Base-by-base conservation (phyloP, 2,113 vertebrate species). In the Sterrhoptilus dennistouni region DNA sequence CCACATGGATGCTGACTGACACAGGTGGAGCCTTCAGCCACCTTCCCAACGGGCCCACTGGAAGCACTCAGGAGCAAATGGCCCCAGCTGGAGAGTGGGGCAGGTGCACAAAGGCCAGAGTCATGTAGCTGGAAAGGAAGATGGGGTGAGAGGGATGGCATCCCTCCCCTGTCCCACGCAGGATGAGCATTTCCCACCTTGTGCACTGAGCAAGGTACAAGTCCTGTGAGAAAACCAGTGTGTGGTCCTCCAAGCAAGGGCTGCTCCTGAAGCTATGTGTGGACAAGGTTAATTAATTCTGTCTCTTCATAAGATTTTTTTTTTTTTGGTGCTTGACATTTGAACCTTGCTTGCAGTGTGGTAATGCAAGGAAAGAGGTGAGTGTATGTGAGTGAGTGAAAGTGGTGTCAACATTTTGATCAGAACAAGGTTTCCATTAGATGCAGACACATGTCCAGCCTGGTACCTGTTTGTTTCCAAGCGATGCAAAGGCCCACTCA, bases 101-200 rank as follows among this genome's bases (percentile, higher is more conserved):
- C 19, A 24, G 77, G 35, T 70, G 23, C 38, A 53, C 3, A 6
- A 54, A 61, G 42, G 22, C 36, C 61, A 75, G 66, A 76, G 68
- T 49, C 0, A 0, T 2, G 11, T 24, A 44, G 35, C 40, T 25
- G n/a, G 35, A 1, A 4, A 38, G 4, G 17, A 52, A 85, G 16
- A 19, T 5, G 9, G 16, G 33, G 22, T 25, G 53, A 75, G 28
- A 82, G 2, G n/a, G 17, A 36, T 25, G 33, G 27, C 7, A 40
- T 31, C 25, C 29, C 49, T 88, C 6, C 22, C 21, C 8, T 2
- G 0, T 64, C 42, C 13, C 0, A 0, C 0, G 0, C 17, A 63
- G 70, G 53, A 33, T 0, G 0, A 74, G 24, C 56, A n/a, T 63
- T 49, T 64, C 20, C 22, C 0, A 0, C 65, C 14, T 50, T 17